A percentile compares a stretch with the other conserved stretches of the same genome.
Evolutionary conservation across 2,797 vertebrate species (phyloP).

Genomic region (Lacerta viridis): DNA sequence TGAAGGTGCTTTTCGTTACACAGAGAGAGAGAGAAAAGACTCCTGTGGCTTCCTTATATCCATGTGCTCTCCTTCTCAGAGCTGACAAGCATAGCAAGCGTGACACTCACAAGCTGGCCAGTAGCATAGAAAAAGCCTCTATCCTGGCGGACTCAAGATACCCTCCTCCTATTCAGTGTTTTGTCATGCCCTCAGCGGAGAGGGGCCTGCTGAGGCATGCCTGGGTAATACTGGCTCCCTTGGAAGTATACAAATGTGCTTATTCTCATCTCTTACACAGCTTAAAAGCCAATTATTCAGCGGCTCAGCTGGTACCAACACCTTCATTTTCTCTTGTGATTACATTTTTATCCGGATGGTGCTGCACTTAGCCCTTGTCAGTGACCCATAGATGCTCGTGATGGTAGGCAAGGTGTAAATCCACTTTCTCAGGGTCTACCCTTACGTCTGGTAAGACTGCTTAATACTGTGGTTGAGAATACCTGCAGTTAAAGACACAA

Average conservation of each 20-base stretch:
- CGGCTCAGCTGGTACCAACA: slow-evolving; percentile 61
- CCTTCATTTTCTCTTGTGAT: not conserved
- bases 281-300: slow-evolving; percentile 75
- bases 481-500: not conserved
- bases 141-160: slow-evolving; percentile 40
- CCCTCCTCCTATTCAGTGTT: slow-evolving; percentile 62
- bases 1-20: not conserved
- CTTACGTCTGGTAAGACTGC: not conserved
- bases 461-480: not conserved
- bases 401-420: not conserved
- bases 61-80: not conserved
- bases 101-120: slow-evolving; percentile 75
- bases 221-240: slow-evolving; percentile 74
- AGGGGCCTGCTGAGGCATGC: slow-evolving; percentile 82
- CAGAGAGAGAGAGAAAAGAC: not conserved
- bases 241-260: slow-evolving; percentile 79
- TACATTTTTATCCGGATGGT: not conserved
- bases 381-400: not conserved
- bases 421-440: not conserved
- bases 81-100: slow-evolving; percentile 66
- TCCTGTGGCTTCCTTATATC: not conserved
- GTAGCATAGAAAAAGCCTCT: slow-evolving; percentile 57
- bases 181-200: slow-evolving; percentile 51
- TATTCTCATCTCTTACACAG: slow-evolving; percentile 70
- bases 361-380: not conserved